Conservation (phyloP, 2,888 invertebrate genomes). For the Bruchidius siliquastri region DNA sequence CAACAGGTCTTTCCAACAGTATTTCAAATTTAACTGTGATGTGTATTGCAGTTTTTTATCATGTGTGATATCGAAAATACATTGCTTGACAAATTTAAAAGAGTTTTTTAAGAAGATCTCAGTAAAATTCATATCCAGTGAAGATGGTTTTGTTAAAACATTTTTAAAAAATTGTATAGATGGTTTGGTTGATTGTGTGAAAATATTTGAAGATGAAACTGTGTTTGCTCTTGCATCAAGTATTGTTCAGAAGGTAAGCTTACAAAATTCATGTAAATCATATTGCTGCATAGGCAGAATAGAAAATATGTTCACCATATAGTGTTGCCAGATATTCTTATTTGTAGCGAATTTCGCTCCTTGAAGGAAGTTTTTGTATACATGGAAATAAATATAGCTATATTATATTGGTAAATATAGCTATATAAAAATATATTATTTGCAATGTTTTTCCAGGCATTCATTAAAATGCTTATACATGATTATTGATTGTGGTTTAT, state of each 20-base stretch:
- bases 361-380: too few relatives aligned
- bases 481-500: slow-evolving; percentile 7
- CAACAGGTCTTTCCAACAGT: slow-evolving; percentile 32
- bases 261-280: background rate
- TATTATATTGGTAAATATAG: too few relatives aligned
- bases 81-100: slow-evolving; percentile 6
- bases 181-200: slow-evolving; percentile 18
- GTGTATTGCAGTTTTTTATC: slow-evolving; percentile 30
- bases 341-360: too few relatives aligned
- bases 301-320: too few relatives aligned
- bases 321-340: too few relatives aligned
- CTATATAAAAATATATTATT: too few relatives aligned
- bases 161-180: slow-evolving; percentile 22
- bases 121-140: slow-evolving; percentile 13
- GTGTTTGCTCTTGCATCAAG: slow-evolving; percentile 25
- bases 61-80: slow-evolving; percentile 17
- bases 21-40: slow-evolving; percentile 31
- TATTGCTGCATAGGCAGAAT: background rate
- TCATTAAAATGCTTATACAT: too few relatives aligned
- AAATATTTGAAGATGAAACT: slow-evolving; percentile 20
- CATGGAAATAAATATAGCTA: too few relatives aligned
- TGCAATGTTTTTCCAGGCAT: too few relatives aligned
- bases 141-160: slow-evolving; percentile 12
- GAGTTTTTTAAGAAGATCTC: slow-evolving; percentile 21
- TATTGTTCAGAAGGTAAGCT: slow-evolving; percentile 30